These are phyloP conservation scores for Amphiprion ocellaris DNA, from an alignment of 2,113 vertebrate genomes.

Conservation along the genomic window DNA sequence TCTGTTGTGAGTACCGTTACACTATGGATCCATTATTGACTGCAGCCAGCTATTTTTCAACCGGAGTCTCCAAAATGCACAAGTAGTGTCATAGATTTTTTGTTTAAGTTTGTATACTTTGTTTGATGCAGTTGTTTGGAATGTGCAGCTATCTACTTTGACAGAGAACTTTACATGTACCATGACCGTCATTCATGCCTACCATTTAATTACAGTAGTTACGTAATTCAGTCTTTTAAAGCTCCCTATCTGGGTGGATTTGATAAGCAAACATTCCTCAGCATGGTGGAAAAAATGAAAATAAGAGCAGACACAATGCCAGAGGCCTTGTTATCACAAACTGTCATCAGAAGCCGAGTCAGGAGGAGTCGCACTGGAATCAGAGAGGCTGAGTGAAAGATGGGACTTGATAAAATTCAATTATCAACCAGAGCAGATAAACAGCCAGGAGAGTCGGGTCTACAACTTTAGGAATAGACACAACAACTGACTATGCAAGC, in stretches of 20 bases:
- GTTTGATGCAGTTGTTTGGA: conserved; percentile 23
- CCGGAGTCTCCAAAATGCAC: not conserved
- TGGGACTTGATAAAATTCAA: conserved; percentile 43
- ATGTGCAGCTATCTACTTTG: not conserved
- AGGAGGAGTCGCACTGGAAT: conserved; percentile 41
- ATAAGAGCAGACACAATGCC: conserved; percentile 40
- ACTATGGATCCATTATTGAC: conserved; percentile 34
- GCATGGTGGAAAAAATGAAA: conserved; percentile 32
- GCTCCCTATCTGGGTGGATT: conserved; percentile 15
- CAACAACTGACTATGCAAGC: conserved; percentile 67
- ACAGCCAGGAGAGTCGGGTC: conserved; percentile 29
- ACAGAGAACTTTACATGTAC: conserved; percentile 25
- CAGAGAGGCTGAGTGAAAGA: conserved; percentile 40
- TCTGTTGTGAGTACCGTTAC: conserved; percentile 29
- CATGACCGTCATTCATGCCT: conserved; percentile 1
- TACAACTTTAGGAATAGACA: conserved; percentile 60
- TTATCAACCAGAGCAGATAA: conserved; percentile 45
- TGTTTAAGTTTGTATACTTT: not conserved
- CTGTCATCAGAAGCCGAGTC: conserved; percentile 50
- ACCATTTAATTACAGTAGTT: conserved; percentile 15
- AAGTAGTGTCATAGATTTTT: not conserved
- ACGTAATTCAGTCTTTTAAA: conserved; percentile 38
- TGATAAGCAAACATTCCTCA: conserved; percentile 46
- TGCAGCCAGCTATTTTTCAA: not conserved
- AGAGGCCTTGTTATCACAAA: conserved; percentile 53